phyloP scores from a whole-genome alignment of 1,140 invertebrate genomes.

The Magallana gigas region DNA sequence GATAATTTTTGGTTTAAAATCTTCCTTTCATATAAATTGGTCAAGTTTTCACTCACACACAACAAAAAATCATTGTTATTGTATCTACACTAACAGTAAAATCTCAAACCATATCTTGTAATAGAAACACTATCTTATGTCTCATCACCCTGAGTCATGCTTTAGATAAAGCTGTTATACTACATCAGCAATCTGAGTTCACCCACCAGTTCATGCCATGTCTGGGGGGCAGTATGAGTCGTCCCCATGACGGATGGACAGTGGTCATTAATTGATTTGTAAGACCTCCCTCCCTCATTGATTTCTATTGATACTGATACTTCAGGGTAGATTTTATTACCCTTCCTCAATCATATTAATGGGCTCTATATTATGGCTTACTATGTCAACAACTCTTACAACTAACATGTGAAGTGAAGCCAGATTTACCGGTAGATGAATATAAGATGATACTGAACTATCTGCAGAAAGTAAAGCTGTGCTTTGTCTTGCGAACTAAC shows the following conservation, averaged over 20 bases:
- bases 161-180: neutral
- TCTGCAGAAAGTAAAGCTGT: too few species aligned
- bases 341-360: neutral
- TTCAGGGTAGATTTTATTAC: slow-evolving; percentile 27
- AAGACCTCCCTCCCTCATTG: neutral
- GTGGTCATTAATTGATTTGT: neutral
- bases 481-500: too few species aligned
- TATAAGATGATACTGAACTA: too few species aligned
- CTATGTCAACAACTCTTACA: neutral
- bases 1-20: too few species aligned
- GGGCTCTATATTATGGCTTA: neutral
- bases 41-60: too few species aligned
- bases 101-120: too few species aligned
- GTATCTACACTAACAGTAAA: too few species aligned
- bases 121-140: too few species aligned
- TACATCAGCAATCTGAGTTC: neutral
- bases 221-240: neutral
- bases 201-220: neutral
- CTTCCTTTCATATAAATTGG: too few species aligned
- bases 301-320: neutral
- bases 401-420: neutral
- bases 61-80: too few species aligned
- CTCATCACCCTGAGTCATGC: neutral
- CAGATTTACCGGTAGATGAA: too few species aligned
- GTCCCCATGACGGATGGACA: too few species aligned